Conservation (phyloP, 2,888 invertebrate species). For the Ganaspis brasiliensis region DNA sequence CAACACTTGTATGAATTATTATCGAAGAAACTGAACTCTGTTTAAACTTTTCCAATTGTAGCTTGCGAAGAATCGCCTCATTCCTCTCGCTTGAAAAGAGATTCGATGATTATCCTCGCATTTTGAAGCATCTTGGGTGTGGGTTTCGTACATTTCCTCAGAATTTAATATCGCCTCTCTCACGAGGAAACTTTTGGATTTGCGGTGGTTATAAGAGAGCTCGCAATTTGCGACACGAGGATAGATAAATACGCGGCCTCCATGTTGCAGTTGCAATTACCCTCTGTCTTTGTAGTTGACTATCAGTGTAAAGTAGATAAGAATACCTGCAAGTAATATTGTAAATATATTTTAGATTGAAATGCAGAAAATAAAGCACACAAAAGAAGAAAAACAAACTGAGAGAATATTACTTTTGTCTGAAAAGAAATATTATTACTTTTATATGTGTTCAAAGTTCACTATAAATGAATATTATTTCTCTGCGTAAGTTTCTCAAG, state of each 20-base stretch:
- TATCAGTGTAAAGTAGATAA: not conserved
- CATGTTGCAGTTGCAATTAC: slow-evolving; percentile 20
- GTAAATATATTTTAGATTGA: slow-evolving; percentile 21
- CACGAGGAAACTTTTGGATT: slow-evolving; percentile 37
- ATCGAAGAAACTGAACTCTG: slow-evolving; percentile 13
- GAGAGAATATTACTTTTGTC: not conserved
- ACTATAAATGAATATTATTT: no score
- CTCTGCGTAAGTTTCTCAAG: no score
- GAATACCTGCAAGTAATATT: slow-evolving; percentile 11
- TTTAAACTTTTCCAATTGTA: slow-evolving; percentile 35
- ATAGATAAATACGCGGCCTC: slow-evolving; percentile 36
- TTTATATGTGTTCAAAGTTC: slow-evolving; percentile 3
- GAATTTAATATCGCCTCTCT: slow-evolving; percentile 42
- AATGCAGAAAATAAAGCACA: slow-evolving; percentile 27
- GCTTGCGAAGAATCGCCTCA: slow-evolving; percentile 20
- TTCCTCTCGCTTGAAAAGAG: not conserved
- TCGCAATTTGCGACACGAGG: slow-evolving; percentile 38
- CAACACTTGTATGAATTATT: slow-evolving; percentile 26
- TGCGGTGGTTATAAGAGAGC: slow-evolving; percentile 38
- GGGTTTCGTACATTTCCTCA: slow-evolving; percentile 32
- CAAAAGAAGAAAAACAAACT: not conserved
- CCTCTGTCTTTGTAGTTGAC: not conserved
- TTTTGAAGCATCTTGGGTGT: slow-evolving; percentile 8
- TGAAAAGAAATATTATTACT: not conserved
- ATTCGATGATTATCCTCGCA: slow-evolving; percentile 39